Percentiles rank a stretch among this genome's conserved stretches.
Evolutionary conservation across 2,113 vertebrate genomes (phyloP).

Genomic region (Carollia perspicillata): DNA sequence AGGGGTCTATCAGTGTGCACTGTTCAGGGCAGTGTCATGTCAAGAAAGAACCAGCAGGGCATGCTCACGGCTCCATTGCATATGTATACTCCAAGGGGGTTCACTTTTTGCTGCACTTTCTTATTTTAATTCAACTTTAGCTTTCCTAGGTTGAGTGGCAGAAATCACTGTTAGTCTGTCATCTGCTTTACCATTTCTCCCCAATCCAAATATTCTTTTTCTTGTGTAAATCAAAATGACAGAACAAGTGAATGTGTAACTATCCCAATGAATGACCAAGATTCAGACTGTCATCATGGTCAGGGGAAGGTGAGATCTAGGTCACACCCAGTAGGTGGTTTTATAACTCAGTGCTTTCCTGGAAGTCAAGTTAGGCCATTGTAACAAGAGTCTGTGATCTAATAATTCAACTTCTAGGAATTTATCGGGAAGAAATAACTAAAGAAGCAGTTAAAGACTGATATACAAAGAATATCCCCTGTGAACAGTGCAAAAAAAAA

Average conservation of each 20-base stretch:
- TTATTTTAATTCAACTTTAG: neutral
- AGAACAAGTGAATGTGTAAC: neutral
- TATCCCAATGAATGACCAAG: neutral
- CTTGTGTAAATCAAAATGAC: neutral
- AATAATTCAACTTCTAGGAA: neutral
- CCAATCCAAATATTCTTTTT: neutral
- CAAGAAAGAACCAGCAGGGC: neutral
- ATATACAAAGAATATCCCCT: neutral
- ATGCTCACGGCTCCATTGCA: neutral
- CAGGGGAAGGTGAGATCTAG: neutral
- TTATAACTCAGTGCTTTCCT: neutral
- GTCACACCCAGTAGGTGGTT: neutral
- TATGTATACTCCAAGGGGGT: neutral
- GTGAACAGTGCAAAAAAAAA: neutral
- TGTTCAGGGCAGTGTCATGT: neutral
- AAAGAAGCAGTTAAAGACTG: neutral
- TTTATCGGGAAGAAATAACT: slow-evolving; percentile 1
- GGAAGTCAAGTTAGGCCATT: neutral
- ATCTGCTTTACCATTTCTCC: neutral
- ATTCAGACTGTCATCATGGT: neutral
- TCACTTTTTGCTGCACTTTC: neutral
- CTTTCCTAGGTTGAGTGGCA: neutral
- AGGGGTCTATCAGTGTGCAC: neutral
- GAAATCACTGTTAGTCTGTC: neutral
- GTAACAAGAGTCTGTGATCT: neutral